phyloP scores from a whole-genome alignment of 1,140 invertebrate genomes.

The Araneus ventricosus region DNA sequence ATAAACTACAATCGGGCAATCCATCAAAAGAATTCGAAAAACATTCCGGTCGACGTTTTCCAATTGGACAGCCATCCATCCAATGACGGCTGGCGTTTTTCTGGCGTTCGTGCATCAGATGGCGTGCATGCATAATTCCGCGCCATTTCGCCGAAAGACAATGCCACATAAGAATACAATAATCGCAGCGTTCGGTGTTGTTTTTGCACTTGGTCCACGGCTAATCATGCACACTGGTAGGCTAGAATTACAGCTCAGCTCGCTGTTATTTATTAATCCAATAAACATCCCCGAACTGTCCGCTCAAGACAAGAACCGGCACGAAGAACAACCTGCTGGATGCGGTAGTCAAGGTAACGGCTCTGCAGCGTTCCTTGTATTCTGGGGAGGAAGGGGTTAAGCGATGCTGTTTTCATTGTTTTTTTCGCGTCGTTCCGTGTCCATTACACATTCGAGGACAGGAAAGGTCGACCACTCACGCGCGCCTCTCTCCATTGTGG shows the following conservation, averaged over 20 bases:
- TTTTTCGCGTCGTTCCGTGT: slow-evolving; percentile 41
- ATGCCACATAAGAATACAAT: slow-evolving; percentile 73
- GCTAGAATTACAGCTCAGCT: slow-evolving; percentile 43
- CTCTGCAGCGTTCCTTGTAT: not conserved
- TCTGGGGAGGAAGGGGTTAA: slow-evolving; percentile 60
- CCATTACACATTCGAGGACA: slow-evolving; percentile 52
- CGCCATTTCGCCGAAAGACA: slow-evolving; percentile 47
- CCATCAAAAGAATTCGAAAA: slow-evolving; percentile 53
- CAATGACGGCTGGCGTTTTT: slow-evolving; percentile 27
- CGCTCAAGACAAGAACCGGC: slow-evolving; percentile 7
- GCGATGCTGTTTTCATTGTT: not conserved
- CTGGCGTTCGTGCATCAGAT: slow-evolving; percentile 41
- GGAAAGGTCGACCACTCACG: slow-evolving; percentile 39
- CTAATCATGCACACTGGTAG: slow-evolving; percentile 54
- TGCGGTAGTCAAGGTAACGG: slow-evolving; percentile 65
- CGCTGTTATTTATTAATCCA: slow-evolving; percentile 60
- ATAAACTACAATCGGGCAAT: slow-evolving; percentile 50
- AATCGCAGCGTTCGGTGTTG: slow-evolving; percentile 46
- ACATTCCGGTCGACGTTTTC: slow-evolving; percentile 27
- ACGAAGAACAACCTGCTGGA: slow-evolving; percentile 34
- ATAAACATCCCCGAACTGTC: slow-evolving; percentile 50
- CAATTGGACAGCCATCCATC: slow-evolving; percentile 49
- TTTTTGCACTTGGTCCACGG: slow-evolving; percentile 66
- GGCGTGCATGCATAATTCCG: slow-evolving; percentile 61
- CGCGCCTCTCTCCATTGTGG: not conserved